Evolutionary conservation across 2,113 vertebrate genomes (phyloP), one percentile per base, ranked within the genome.

Genomic region (Choloepus hoffmanni): DNA sequence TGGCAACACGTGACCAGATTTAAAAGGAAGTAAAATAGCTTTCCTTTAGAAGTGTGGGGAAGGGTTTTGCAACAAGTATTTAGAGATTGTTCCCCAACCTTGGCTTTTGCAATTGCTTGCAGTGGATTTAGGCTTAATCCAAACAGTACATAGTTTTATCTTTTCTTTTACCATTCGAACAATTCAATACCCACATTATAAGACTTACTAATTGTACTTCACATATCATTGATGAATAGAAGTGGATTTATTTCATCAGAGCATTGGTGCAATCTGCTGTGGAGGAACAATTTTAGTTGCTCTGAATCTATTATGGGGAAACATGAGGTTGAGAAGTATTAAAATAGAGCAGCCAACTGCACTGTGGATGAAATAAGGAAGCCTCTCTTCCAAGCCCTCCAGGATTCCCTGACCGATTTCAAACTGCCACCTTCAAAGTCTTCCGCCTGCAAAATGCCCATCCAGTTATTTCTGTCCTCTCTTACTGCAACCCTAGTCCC

Each of bases 61-160:
- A 88, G 94, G 55, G 77, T 74, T 97, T 96, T 90, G 45, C 76
- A 96, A 96, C 58, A 89, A 55, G 70, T 85, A 89, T 92, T 93
- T 78, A 74, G 53, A 92, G 70, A 88, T 70, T 9, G 19, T 15
- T 2, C 60, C 48, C 81, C 24, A 33, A 28, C 67, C 90, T 45
- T 68, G 83, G 85, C 82, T 95, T 95, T 92, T 94, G 89, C 92
- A 97, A 91, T 82, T 95, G 96, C 94, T 85, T 93, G 81, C 90
- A 73, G 19, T 72, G 63, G 86, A 91, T 90, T 96, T 96, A 95
- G 15, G 9, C 84, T 95, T 96, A 98, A 97, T 96, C 83, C 94
- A 92, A 97, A 97, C 67, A 88, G 84, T 92, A 92, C 91, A 85
- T 16, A 95, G 78, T 85, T 87, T 94, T 87, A 90, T 60, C 70